Percentiles rank a stretch among this genome's conserved stretches.
phyloP scores from a whole-genome alignment of 2,888 invertebrate genomes.

The Xestia sexstrigata region DNA sequence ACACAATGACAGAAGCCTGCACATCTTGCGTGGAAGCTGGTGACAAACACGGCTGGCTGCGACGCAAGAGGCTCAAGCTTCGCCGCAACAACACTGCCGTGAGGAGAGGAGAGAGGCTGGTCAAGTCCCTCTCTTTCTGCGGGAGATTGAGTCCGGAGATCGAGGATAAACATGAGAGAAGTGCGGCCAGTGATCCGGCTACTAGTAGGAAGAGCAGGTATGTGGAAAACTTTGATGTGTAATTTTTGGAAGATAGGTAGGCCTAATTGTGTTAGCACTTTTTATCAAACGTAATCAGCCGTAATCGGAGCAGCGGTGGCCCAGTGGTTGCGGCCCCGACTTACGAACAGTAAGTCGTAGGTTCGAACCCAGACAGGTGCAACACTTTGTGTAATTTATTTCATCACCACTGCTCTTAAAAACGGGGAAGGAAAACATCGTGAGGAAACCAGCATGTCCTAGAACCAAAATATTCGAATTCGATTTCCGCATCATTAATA shows the following conservation, averaged over 20 bases:
- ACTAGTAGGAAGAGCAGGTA: constrained; percentile 90
- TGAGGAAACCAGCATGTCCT: too few species aligned
- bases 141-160: constrained; percentile 91
- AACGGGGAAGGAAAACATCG: too few species aligned
- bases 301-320: too few species aligned
- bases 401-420: too few species aligned
- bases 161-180: constrained; percentile 90
- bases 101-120: constrained; percentile 88
- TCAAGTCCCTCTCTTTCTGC: constrained; percentile 94
- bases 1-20: constrained; percentile 89
- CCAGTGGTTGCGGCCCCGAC: too few species aligned
- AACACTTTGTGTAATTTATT: too few species aligned
- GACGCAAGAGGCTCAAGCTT: constrained; percentile 84
- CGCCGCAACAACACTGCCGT: constrained; percentile 77
- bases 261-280: not conserved
- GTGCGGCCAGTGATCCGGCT: constrained; percentile 92
- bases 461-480: too few species aligned
- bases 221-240: constrained; percentile 32
- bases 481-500: too few species aligned
- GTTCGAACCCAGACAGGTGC: too few species aligned
- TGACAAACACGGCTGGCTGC: constrained; percentile 86
- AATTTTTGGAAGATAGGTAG: too few species aligned
- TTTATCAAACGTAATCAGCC: not conserved
- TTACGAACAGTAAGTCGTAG: too few species aligned
- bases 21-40: constrained; percentile 88